Conservation (phyloP, 2,113 vertebrate species). For the Perognathus longimembris region DNA sequence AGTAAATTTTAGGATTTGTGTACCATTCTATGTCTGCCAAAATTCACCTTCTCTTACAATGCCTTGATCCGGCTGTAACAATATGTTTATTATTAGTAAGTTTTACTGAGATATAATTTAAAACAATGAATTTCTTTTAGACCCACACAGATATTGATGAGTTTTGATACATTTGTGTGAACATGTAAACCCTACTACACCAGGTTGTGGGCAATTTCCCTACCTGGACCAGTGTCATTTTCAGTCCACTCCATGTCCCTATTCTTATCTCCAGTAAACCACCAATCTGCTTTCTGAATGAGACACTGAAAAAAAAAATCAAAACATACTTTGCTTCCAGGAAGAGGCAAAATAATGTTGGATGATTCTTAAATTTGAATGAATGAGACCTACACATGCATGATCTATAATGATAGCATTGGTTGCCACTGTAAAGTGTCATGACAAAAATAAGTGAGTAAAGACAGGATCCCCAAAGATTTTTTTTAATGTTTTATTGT, state of each 20-base stretch:
- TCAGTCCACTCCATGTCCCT: too few relatives aligned
- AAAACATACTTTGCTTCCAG: neutral
- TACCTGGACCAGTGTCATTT: neutral
- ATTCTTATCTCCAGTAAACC: neutral
- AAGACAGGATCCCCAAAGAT: neutral
- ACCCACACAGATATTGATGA: neutral
- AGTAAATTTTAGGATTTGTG: neutral
- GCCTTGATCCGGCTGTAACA: accelerated
- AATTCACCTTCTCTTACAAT: neutral
- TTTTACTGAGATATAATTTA: neutral
- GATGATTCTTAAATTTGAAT: neutral
- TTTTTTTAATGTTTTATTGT: neutral
- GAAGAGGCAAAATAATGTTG: neutral
- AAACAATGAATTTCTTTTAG: neutral
- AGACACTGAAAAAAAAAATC: neutral
- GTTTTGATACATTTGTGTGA: neutral
- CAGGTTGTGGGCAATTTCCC: neutral
- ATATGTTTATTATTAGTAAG: neutral
- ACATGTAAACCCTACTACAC: neutral
- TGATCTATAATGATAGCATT: neutral
- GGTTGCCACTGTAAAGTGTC: neutral
- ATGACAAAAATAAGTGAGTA: neutral
- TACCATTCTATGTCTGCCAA: neutral
- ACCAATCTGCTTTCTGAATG: neutral
- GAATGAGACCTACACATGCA: neutral